These are phyloP conservation scores for Callaeas wilsoni DNA, from an alignment of 2,113 vertebrate species.

Conservation along the genomic window DNA sequence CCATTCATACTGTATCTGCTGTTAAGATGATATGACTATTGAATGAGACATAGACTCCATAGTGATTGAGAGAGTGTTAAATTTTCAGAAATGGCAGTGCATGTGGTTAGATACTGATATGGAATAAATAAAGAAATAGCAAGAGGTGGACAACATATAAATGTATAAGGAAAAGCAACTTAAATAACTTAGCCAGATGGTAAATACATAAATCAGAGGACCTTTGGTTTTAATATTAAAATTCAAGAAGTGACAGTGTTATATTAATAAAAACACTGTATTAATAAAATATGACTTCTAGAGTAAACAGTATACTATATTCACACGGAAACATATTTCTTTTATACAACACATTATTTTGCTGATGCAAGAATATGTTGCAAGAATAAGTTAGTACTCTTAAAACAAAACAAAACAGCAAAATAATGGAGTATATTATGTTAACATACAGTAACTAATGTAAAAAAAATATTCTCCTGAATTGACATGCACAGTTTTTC, in stretches of 20 bases:
- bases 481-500: constrained; percentile 48
- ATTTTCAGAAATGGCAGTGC: constrained; percentile 66
- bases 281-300: constrained; percentile 71
- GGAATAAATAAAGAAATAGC: constrained; percentile 73
- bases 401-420: constrained; percentile 64
- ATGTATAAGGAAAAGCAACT: constrained; percentile 73
- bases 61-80: constrained; percentile 72
- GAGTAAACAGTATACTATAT: constrained; percentile 60
- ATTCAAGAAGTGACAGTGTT: constrained; percentile 67
- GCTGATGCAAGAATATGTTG: constrained; percentile 56
- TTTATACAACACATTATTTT: constrained; percentile 65
- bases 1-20: constrained; percentile 68
- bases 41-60: constrained; percentile 68
- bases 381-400: constrained; percentile 59
- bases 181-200: constrained; percentile 72
- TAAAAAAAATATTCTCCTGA: constrained; percentile 52
- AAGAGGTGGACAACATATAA: constrained; percentile 73
- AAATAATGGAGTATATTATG: constrained; percentile 54
- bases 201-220: constrained; percentile 69
- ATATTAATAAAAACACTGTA: constrained; percentile 72
- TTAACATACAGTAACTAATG: constrained; percentile 49
- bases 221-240: constrained; percentile 69
- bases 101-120: constrained; percentile 73
- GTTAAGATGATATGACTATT: constrained; percentile 66
- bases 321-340: constrained; percentile 65